A percentile compares a stretch with the other conserved stretches of the same genome.
Conservation (phyloP, 2,797 vertebrate species). For the Columba guinea region DNA sequence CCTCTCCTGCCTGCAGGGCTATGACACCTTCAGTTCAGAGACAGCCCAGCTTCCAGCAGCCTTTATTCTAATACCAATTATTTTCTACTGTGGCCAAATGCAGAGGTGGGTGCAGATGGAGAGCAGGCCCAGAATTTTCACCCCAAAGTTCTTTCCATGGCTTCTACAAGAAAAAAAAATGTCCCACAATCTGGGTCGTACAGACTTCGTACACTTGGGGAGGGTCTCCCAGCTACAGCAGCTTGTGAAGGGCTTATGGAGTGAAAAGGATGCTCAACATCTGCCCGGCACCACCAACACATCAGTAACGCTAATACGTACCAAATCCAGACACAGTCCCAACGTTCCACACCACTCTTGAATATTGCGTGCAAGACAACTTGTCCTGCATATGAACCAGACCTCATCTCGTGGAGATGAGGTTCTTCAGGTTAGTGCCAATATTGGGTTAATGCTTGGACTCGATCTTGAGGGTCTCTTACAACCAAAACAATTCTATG, state of each 20-base stretch:
- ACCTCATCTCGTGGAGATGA: neutral
- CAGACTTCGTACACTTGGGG: neutral
- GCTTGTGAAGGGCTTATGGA: neutral
- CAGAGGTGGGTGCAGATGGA: neutral
- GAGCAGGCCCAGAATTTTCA: neutral
- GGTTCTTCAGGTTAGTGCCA: too few species aligned
- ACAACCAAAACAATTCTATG: too few species aligned
- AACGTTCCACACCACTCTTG: fast-evolving
- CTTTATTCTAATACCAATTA: neutral
- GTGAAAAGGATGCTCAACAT: neutral
- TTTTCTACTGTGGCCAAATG: neutral
- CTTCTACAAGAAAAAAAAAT: neutral
- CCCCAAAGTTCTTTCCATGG: neutral
- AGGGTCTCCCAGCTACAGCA: neutral
- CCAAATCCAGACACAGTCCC: neutral
- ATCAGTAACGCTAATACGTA: fast-evolving
- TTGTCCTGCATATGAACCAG: fast-evolving
- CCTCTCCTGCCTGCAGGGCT: neutral
- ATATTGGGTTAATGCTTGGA: too few species aligned
- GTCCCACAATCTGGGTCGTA: neutral
- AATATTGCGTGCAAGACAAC: neutral
- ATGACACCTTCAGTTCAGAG: neutral
- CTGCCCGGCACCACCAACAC: neutral
- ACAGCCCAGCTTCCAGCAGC: neutral
- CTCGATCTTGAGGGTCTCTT: too few species aligned